Evolutionary conservation across 2,797 vertebrate species (phyloP).

Genomic region (Sebastes trivittatus): DNA sequence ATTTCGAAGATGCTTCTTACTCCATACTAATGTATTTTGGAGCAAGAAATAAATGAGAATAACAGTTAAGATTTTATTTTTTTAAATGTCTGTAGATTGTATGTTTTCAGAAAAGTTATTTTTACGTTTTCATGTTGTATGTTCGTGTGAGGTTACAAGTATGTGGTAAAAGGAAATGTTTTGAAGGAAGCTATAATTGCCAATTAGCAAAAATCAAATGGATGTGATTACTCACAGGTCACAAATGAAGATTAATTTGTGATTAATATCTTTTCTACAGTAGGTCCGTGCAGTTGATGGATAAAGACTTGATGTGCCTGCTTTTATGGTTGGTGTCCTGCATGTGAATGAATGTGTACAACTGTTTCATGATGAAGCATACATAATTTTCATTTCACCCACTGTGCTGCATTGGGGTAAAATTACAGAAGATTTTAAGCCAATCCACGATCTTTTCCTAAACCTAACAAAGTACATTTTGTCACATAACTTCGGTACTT

Average conservation of each 20-base stretch:
- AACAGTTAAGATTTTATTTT: neutral
- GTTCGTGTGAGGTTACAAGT: neutral
- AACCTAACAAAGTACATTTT: too few species aligned
- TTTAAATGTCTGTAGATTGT: neutral
- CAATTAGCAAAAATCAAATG: neutral
- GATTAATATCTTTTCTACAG: neutral
- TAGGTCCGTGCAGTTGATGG: neutral
- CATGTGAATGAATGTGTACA: neutral
- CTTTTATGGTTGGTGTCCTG: too few species aligned
- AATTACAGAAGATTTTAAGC: neutral
- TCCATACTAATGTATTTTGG: neutral
- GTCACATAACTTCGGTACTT: too few species aligned
- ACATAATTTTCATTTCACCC: neutral
- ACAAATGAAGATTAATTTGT: too few species aligned
- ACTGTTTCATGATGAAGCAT: neutral
- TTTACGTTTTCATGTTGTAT: neutral
- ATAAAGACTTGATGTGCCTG: neutral
- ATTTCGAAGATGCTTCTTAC: neutral
- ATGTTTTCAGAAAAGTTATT: neutral
- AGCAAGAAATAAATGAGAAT: neutral
- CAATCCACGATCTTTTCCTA: too few species aligned
- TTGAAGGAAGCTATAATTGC: neutral
- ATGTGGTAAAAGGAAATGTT: neutral
- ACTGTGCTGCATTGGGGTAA: neutral
- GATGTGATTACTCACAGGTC: too few species aligned